Evolutionary conservation across 2,888 invertebrate species (phyloP).

Genomic region (Acronicta aceris): DNA sequence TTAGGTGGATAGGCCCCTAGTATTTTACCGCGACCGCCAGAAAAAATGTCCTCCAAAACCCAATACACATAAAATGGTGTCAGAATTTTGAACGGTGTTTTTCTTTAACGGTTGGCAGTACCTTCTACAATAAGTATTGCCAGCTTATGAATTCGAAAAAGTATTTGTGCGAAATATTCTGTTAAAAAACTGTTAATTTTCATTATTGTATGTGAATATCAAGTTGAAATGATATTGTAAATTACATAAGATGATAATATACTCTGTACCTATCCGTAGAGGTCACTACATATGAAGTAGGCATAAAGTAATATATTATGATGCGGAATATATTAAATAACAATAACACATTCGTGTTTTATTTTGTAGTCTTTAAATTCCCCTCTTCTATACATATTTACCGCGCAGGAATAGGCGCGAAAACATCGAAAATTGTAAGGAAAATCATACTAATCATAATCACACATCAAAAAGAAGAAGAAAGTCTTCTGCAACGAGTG

Average conservation of each 20-base stretch:
- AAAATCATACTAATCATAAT: too few relatives aligned
- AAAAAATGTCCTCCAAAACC: too few relatives aligned
- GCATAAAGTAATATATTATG: conserved; percentile 75
- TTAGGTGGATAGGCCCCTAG: too few relatives aligned
- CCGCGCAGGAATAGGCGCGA: too few relatives aligned
- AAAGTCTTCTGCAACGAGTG: too few relatives aligned
- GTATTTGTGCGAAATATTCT: conserved; percentile 23
- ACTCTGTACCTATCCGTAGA: conserved; percentile 82
- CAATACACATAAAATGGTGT: too few relatives aligned
- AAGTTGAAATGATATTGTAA: conserved; percentile 55
- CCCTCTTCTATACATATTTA: neutral
- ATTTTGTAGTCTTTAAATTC: conserved; percentile 60
- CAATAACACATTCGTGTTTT: conserved; percentile 70
- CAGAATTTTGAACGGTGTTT: too few relatives aligned
- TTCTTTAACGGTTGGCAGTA: too few relatives aligned
- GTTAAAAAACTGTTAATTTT: conserved; percentile 33
- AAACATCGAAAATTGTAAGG: too few relatives aligned
- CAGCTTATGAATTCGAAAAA: neutral
- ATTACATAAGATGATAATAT: conserved; percentile 65
- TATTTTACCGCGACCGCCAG: too few relatives aligned
- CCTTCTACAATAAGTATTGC: too few relatives aligned
- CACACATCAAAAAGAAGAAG: too few relatives aligned
- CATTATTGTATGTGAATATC: conserved; percentile 38
- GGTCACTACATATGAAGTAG: conserved; percentile 74
- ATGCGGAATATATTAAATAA: conserved; percentile 70